Conservation (phyloP, 2,888 invertebrate genomes). For the Boloria euphrosyne region DNA sequence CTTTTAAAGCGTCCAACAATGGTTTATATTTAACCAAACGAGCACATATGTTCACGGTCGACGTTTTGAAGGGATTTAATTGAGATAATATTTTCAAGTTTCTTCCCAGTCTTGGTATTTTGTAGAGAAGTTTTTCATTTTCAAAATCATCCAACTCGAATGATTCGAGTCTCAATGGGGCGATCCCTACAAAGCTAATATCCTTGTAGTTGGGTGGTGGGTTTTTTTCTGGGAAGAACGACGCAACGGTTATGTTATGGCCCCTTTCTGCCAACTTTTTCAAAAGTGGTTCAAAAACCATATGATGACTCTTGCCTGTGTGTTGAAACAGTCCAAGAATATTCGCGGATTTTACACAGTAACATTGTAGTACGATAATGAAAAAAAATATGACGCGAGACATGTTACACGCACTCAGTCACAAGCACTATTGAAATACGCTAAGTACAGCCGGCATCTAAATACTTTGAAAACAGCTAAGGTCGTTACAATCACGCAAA, state of each 20-base stretch:
- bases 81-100: slow-evolving; percentile 54
- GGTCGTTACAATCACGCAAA: background rate
- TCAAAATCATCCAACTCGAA: slow-evolving; percentile 60
- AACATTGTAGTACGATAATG: slow-evolving; percentile 49
- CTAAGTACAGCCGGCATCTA: background rate
- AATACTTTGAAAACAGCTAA: background rate
- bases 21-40: slow-evolving; percentile 65
- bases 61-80: slow-evolving; percentile 56
- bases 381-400: slow-evolving; percentile 44
- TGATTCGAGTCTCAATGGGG: slow-evolving; percentile 59
- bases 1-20: slow-evolving; percentile 59
- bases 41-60: slow-evolving; percentile 64
- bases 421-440: slow-evolving; percentile 38
- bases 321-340: slow-evolving; percentile 84
- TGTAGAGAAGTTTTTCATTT: slow-evolving; percentile 48
- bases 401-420: slow-evolving; percentile 54
- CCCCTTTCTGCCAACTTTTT: slow-evolving; percentile 80
- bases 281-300: slow-evolving; percentile 82
- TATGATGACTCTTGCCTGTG: slow-evolving; percentile 84
- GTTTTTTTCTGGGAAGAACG: slow-evolving; percentile 79
- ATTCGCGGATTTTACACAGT: slow-evolving; percentile 62
- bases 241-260: slow-evolving; percentile 83
- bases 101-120: slow-evolving; percentile 53
- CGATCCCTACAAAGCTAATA: slow-evolving; percentile 69
- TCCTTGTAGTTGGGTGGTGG: slow-evolving; percentile 72